Evolutionary conservation across 2,888 invertebrate genomes (phyloP), one percentile per base, ranked within the genome.

Genomic region (Conomelus anceps): DNA sequence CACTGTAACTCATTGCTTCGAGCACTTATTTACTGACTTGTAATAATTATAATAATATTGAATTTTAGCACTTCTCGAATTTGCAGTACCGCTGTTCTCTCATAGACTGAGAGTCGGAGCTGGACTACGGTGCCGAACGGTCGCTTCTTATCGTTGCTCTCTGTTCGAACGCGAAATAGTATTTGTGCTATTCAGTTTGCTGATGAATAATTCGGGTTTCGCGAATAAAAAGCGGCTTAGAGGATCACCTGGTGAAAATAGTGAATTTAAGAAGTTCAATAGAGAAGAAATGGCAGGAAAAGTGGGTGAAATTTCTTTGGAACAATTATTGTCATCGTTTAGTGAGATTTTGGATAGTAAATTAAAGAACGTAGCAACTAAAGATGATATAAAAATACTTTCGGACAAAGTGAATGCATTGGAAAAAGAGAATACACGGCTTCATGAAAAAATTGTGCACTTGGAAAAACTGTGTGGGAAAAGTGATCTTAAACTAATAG

Each of bases 221-320:
- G 9, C 34, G 17, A 34, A 34, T 17, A 34, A 13, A 34, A 17
- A 34, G 1, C 34, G 34, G 34, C 34, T 17, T 7, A 9, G 63
- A 63, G 63, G 63, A n/a, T 63, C 63, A 63, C 63, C 63, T n/a
- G 63, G 63, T 63, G 63, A 63, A 63, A 63, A n/a, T n/a, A n/a
- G 20, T 63, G 63, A 89, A 89, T 85, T 90, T 86, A 89, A 88
- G 88, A 90, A 89, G 89, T 88, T 88, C 89, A 85, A 29, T 84
- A 88, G 90, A 84, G 88, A 88, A 23, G 89, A 84, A 89, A 87
- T 41, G 87, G 63, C 24, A 20, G 63, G 23, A 41, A 63, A 89
- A 23, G 22, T 22, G 22, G 87, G 34, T 1, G 34, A 34, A 17
- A 34, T 34, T 11, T 34, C 34, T 11, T 34, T 34, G 17, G 34